phyloP scores from a whole-genome alignment of 2,888 invertebrate species.

The Lissocephala sabroskyi region DNA sequence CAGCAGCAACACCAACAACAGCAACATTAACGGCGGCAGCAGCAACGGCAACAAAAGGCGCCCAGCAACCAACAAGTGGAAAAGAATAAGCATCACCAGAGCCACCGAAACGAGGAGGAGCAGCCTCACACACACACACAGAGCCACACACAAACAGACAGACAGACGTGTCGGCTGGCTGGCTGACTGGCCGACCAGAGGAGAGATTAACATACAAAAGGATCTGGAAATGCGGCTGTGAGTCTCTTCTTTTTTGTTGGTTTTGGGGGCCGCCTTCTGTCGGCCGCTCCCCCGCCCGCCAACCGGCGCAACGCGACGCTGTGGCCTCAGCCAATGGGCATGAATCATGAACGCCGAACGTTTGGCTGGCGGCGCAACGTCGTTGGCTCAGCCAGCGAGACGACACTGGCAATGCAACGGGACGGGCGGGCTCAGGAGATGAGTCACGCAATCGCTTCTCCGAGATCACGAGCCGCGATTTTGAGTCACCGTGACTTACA shows the following conservation, averaged over 20 bases:
- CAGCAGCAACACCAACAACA: slow-evolving; percentile 3
- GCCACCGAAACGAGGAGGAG: slow-evolving; percentile 33
- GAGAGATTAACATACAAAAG: slow-evolving; percentile 68
- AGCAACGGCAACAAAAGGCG: neutral
- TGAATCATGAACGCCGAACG: slow-evolving; percentile 37
- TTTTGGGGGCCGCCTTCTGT: slow-evolving; percentile 62
- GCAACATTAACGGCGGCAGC: neutral
- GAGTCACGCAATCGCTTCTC: neutral
- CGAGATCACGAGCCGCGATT: too few species aligned
- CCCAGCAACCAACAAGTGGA: slow-evolving; percentile 34
- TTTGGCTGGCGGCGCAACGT: neutral
- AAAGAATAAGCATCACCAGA: slow-evolving; percentile 28
- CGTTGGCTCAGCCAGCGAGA: slow-evolving; percentile 38
- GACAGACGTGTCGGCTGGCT: slow-evolving; percentile 8
- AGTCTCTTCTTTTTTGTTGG: slow-evolving; percentile 1
- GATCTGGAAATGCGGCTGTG: slow-evolving; percentile 42
- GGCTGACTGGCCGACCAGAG: slow-evolving; percentile 24
- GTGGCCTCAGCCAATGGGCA: slow-evolving; percentile 58
- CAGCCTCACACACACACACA: slow-evolving; percentile 8
- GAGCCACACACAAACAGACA: slow-evolving; percentile 1
- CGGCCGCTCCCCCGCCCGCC: slow-evolving; percentile 17
- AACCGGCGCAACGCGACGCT: slow-evolving; percentile 8
- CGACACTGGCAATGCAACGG: slow-evolving; percentile 27
- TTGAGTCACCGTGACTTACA: too few species aligned
- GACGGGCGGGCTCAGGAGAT: slow-evolving; percentile 9